Conservation (phyloP, 37 sponge, comb jelly and placozoan genomes). For the Lycopodina hypogea region DNA sequence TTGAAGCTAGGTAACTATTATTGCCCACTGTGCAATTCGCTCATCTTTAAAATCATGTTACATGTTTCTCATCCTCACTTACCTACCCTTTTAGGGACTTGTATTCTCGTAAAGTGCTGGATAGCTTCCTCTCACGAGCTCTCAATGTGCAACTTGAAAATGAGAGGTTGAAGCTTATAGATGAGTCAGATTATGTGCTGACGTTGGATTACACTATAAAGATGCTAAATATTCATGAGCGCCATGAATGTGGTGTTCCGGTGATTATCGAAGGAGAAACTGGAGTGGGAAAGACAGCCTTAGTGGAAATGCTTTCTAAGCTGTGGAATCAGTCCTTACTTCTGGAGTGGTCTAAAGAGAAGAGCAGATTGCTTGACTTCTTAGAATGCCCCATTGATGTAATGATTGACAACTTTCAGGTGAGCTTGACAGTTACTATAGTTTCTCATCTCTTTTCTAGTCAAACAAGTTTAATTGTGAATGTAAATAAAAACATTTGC, state of each 20-base stretch:
- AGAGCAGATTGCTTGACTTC: constrained; percentile 22
- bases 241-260: constrained; percentile 77
- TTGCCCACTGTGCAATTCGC: too few relatives aligned
- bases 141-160: constrained; percentile 60
- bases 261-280: constrained; percentile 95
- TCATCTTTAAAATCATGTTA: too few relatives aligned
- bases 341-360: constrained; percentile 50
- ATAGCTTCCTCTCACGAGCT: constrained; percentile 67
- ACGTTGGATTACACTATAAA: constrained; percentile 87
- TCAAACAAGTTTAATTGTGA: too few relatives aligned
- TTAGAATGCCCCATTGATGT: constrained; percentile 20
- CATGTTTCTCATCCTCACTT: too few relatives aligned
- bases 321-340: constrained; percentile 77
- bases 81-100: constrained; percentile 52
- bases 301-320: constrained; percentile 81
- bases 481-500: too few relatives aligned
- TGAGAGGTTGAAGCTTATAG: constrained; percentile 49
- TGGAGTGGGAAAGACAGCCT: constrained; percentile 92
- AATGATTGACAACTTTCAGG: constrained; percentile 4
- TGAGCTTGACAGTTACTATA: too few relatives aligned
- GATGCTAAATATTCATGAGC: constrained; percentile 74
- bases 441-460: too few relatives aligned
- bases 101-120: constrained; percentile 53
- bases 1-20: too few relatives aligned
- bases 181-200: constrained; percentile 79